Conservation (phyloP, 2,113 vertebrate species). For the Oryzias curvinotus region DNA sequence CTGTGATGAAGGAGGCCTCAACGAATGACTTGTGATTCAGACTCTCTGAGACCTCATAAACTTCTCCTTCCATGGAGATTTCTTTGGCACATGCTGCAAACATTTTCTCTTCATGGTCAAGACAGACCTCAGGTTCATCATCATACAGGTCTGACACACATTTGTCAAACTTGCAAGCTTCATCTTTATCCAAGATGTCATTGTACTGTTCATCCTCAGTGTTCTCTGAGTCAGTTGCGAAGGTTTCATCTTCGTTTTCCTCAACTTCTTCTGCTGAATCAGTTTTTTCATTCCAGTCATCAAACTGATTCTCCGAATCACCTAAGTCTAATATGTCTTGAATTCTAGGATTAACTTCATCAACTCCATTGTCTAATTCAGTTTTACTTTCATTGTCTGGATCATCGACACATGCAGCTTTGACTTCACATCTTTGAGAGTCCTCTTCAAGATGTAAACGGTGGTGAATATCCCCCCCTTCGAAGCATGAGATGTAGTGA, state of each 20-base stretch:
- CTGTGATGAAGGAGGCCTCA: background rate
- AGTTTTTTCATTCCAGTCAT: constrained; percentile 29
- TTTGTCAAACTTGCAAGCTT: constrained; percentile 20
- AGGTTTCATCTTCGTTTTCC: background rate
- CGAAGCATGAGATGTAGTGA: constrained; percentile 68
- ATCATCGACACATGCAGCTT: constrained; percentile 9
- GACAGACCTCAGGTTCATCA: constrained; percentile 15
- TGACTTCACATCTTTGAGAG: constrained; percentile 6
- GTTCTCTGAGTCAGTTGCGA: constrained; percentile 3
- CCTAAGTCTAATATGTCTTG: constrained; percentile 8
- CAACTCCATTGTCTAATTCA: background rate
- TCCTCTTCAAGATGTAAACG: constrained; percentile 44
- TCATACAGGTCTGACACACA: constrained; percentile 14
- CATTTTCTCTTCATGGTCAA: constrained; percentile 20
- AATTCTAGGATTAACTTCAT: constrained; percentile 25
- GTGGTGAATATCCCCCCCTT: constrained; percentile 66
- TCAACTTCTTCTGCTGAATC: constrained; percentile 27
- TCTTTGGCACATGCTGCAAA: constrained; percentile 54
- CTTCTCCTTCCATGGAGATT: constrained; percentile 58
- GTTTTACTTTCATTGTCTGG: background rate
- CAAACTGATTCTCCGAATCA: constrained; percentile 19
- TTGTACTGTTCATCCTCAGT: constrained; percentile 17
- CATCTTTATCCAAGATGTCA: constrained; percentile 20
- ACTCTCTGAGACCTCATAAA: constrained; percentile 29
- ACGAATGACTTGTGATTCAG: background rate